These are phyloP conservation scores for Drosophila mettleri DNA, from an alignment of 2,888 invertebrate species.

Conservation along the genomic window DNA sequence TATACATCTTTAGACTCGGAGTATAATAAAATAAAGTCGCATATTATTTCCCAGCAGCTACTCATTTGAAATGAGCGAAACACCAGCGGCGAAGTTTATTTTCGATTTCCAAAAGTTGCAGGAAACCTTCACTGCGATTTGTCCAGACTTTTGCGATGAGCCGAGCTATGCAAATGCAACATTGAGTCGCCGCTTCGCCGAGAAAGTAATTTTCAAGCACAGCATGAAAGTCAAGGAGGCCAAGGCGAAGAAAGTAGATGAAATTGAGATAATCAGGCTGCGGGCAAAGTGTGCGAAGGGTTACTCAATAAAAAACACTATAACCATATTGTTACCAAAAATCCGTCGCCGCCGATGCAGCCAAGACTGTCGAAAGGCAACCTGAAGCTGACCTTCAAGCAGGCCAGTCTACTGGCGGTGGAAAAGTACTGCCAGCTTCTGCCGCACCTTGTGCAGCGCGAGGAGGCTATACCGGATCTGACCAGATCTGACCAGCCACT, in stretches of 20 bases:
- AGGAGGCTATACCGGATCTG: conserved; percentile 44
- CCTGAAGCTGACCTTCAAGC: conserved; percentile 62
- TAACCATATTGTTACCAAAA: conserved; percentile 32
- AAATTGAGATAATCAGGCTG: conserved; percentile 39
- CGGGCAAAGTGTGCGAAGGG: neutral
- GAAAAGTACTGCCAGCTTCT: conserved; percentile 64
- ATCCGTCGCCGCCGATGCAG: conserved; percentile 35
- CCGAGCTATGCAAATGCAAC: conserved; percentile 48
- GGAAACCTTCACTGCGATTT: conserved; percentile 48
- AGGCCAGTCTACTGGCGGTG: conserved; percentile 69
- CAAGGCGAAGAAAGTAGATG: conserved; percentile 37
- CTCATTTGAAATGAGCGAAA: conserved; percentile 29
- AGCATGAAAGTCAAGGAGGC: conserved; percentile 55
- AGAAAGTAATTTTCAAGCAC: conserved; percentile 54
- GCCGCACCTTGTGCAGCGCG: conserved; percentile 48
- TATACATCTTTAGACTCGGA: no score
- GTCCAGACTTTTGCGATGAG: conserved; percentile 58
- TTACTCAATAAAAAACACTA: neutral
- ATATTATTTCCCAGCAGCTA: conserved; percentile 11
- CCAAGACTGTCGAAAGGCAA: conserved; percentile 37
- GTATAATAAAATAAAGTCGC: no score
- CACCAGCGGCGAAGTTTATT: conserved; percentile 11
- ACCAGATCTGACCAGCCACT: conserved; percentile 52
- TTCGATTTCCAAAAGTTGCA: conserved; percentile 50
- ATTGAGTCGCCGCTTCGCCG: conserved; percentile 63